phyloP scores from a whole-genome alignment of 1,140 invertebrate genomes.

The Zaprionus lachaisei region DNA sequence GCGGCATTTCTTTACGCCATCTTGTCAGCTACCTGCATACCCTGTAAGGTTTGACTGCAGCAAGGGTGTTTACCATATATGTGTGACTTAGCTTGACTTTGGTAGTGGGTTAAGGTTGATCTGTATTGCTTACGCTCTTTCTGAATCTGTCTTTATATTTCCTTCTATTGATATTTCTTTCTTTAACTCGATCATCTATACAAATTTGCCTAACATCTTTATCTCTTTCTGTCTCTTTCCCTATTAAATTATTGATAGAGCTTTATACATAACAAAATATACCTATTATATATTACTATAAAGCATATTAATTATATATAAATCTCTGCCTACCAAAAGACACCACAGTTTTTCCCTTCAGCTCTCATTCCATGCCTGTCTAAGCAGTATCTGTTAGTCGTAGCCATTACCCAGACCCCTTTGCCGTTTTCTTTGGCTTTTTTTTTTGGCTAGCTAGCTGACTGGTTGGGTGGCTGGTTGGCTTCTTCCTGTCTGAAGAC shows the following conservation, averaged over 20 bases:
- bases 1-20: constrained; percentile 48
- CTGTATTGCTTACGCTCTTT: too few species aligned
- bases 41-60: background rate
- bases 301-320: too few species aligned
- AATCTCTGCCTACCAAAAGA: too few species aligned
- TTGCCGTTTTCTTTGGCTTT: background rate
- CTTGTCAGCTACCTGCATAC: background rate
- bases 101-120: background rate
- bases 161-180: too few species aligned
- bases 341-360: too few species aligned
- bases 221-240: too few species aligned
- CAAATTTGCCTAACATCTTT: too few species aligned
- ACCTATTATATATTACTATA: too few species aligned
- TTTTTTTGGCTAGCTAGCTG: constrained; percentile 15
- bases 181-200: background rate
- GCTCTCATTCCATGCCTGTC: background rate
- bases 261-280: too few species aligned
- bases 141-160: too few species aligned
- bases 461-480: constrained; percentile 40
- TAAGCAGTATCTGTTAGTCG: constrained; percentile 10
- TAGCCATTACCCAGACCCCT: background rate
- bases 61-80: background rate
- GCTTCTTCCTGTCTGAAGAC: constrained; percentile 24
- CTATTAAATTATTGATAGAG: too few species aligned
- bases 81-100: background rate